Evolutionary conservation across 2,888 invertebrate genomes (phyloP).

Genomic region (Cataglyphis altisquamis): DNA sequence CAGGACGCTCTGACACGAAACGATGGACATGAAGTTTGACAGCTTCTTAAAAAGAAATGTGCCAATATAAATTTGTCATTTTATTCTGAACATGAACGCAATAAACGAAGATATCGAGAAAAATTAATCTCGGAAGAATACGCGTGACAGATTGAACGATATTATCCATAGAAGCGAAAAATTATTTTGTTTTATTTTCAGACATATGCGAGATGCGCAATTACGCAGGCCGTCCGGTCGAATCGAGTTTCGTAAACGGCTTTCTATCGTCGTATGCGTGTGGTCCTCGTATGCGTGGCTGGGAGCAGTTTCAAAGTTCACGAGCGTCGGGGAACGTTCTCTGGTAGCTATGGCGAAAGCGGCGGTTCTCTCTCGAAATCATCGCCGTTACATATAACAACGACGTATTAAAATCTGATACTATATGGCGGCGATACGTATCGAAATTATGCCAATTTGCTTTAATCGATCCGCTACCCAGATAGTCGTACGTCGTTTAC

Average conservation of each 20-base stretch:
- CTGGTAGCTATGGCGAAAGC: slow-evolving; percentile 57
- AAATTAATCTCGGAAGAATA: slow-evolving; percentile 39
- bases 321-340: slow-evolving; percentile 25
- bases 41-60: background rate
- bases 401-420: slow-evolving; percentile 65
- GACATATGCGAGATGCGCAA: slow-evolving; percentile 60
- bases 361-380: slow-evolving; percentile 57
- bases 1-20: background rate
- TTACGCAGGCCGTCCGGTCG: slow-evolving; percentile 59
- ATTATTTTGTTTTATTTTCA: slow-evolving; percentile 59
- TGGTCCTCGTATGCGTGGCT: slow-evolving; percentile 69
- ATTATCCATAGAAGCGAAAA: slow-evolving; percentile 30
- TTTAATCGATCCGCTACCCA: slow-evolving; percentile 72
- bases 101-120: slow-evolving; percentile 46
- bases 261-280: slow-evolving; percentile 72
- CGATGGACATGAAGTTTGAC: background rate
- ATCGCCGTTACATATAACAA: slow-evolving; percentile 59
- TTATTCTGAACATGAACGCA: background rate
- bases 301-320: slow-evolving; percentile 66
- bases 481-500: slow-evolving; percentile 22
- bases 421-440: slow-evolving; percentile 56
- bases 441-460: slow-evolving; percentile 71
- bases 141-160: slow-evolving; percentile 24
- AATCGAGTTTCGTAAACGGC: slow-evolving; percentile 71
- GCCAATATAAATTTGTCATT: background rate